These are phyloP conservation scores for Azemiops feae DNA, from an alignment of 2,113 vertebrate species.

Conservation along the genomic window DNA sequence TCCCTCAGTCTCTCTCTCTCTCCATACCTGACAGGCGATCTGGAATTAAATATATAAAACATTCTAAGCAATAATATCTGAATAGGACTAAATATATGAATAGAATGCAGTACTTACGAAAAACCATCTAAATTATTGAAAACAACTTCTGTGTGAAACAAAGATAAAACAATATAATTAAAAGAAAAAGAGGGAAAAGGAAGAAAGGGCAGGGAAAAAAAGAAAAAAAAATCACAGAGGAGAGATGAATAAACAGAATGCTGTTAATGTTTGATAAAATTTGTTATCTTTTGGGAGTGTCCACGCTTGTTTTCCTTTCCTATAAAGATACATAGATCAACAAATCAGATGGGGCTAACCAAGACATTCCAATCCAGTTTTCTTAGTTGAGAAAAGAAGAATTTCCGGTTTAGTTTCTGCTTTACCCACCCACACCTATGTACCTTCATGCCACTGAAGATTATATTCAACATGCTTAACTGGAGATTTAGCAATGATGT, in stretches of 20 bases:
- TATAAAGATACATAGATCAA: conserved; percentile 40
- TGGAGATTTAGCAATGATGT: not conserved
- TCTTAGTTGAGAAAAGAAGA: conserved; percentile 54
- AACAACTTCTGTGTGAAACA: not conserved
- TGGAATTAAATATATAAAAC: not conserved
- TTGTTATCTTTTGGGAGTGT: conserved; percentile 49
- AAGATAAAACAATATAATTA: not conserved
- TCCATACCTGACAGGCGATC: not conserved
- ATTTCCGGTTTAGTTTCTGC: conserved; percentile 41
- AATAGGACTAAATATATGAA: not conserved
- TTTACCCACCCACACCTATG: not conserved
- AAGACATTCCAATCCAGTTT: not conserved
- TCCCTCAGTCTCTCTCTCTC: no score
- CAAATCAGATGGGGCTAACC: not conserved
- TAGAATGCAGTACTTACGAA: not conserved
- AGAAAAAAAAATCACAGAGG: not conserved
- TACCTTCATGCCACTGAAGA: not conserved
- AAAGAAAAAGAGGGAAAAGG: not conserved
- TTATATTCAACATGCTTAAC: accelerated
- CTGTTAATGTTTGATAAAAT: not conserved
- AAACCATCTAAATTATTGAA: not conserved
- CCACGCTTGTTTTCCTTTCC: conserved; percentile 3
- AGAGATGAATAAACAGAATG: not conserved
- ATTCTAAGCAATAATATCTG: not conserved
- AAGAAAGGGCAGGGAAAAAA: not conserved